These are phyloP conservation scores for Halyomorpha halys DNA, from an alignment of 1,140 invertebrate species.

Conservation along the genomic window DNA sequence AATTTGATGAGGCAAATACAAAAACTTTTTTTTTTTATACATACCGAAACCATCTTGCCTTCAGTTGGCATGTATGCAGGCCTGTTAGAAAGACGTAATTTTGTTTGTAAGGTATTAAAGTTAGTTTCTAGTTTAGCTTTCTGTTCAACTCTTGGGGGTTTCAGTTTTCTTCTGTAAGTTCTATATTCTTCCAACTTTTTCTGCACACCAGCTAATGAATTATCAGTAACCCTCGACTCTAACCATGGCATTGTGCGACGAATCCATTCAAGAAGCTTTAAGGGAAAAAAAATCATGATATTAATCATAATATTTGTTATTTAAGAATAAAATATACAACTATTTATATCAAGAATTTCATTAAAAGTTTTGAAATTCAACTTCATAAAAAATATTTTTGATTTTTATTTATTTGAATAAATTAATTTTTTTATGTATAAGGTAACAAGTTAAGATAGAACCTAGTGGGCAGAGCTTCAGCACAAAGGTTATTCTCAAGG, in stretches of 20 bases:
- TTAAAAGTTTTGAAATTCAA: too few species aligned
- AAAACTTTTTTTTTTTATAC: slow-evolving; percentile 34
- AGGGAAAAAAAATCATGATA: neutral
- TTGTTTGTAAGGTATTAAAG: slow-evolving; percentile 97
- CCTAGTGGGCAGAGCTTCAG: too few species aligned
- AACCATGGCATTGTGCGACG: slow-evolving; percentile 95
- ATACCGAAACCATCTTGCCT: slow-evolving; percentile 92
- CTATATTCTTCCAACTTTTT: slow-evolving; percentile 97
- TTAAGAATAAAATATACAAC: too few species aligned
- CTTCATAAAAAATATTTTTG: too few species aligned
- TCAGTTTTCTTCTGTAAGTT: slow-evolving; percentile 94
- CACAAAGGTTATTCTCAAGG: too few species aligned
- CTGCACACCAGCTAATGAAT: slow-evolving; percentile 91
- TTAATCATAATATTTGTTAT: too few species aligned
- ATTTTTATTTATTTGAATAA: too few species aligned
- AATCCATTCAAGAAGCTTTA: slow-evolving; percentile 92
- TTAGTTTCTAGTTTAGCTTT: slow-evolving; percentile 97
- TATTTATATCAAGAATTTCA: too few species aligned
- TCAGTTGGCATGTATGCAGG: slow-evolving; percentile 98
- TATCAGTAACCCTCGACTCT: slow-evolving; percentile 92
- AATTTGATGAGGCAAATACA: neutral
- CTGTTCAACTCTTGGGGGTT: slow-evolving; percentile 96
- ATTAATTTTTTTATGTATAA: too few species aligned
- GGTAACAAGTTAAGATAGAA: too few species aligned
- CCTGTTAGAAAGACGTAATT: slow-evolving; percentile 89